Percentiles rank a stretch among this genome's conserved stretches.
Conservation (phyloP, 2,888 invertebrate genomes). For the Pristionchus exspectatus region DNA sequence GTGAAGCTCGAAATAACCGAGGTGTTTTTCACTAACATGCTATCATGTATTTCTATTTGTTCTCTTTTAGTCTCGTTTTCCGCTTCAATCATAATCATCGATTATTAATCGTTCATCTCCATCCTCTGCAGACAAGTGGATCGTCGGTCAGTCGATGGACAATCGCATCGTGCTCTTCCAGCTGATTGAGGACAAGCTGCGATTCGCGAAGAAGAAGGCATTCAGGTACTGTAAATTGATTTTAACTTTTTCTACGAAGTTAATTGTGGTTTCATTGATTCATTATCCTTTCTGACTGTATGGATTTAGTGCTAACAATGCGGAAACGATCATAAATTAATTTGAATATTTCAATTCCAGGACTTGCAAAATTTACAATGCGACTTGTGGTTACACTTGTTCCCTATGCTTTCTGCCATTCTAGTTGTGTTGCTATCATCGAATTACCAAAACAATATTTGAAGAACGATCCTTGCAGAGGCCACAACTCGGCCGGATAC, state of each 20-base stretch:
- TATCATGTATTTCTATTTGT: too few relatives aligned
- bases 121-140: constrained; percentile 88
- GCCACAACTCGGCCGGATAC: constrained; percentile 99
- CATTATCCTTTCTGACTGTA: neutral
- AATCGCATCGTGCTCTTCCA: constrained; percentile 98
- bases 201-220: constrained; percentile 97
- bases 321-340: too few relatives aligned
- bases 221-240: constrained; percentile 82
- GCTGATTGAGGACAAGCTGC: constrained; percentile 92
- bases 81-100: too few relatives aligned
- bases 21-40: too few relatives aligned
- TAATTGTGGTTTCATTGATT: too few relatives aligned
- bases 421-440: neutral
- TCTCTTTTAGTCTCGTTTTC: neutral
- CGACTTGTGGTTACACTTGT: too few relatives aligned
- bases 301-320: neutral
- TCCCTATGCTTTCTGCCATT: neutral
- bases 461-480: constrained; percentile 80
- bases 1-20: too few relatives aligned
- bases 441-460: too few relatives aligned
- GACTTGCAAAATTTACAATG: too few relatives aligned
- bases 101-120: too few relatives aligned
- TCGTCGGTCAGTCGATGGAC: constrained; percentile 99
- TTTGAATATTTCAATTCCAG: too few relatives aligned
- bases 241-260: too few relatives aligned